Evolutionary conservation across 1,140 invertebrate genomes (phyloP).

Genomic region (Drosophila kanapiae): DNA sequence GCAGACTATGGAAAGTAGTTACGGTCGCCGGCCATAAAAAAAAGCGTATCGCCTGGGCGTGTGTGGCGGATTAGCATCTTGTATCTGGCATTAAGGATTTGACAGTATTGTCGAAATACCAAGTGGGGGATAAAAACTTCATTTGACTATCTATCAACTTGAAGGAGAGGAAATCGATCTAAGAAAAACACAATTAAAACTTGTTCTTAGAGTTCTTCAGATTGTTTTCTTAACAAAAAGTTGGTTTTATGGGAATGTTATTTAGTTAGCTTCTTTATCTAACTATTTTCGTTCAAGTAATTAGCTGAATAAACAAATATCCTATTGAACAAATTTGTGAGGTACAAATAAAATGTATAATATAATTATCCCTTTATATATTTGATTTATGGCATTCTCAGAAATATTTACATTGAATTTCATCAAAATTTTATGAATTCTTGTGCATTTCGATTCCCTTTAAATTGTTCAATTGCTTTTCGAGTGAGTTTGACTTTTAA

Average conservation of each 20-base stretch:
- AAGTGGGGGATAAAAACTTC: not conserved
- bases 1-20: slow-evolving; percentile 28
- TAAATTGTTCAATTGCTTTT: not conserved
- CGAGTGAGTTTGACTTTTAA: not conserved
- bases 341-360: too few relatives aligned
- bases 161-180: not conserved
- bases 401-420: too few relatives aligned
- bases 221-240: not conserved
- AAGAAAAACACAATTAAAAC: slow-evolving; percentile 5
- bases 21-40: slow-evolving; percentile 51
- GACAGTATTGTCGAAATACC: slow-evolving; percentile 35
- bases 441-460: not conserved
- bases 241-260: not conserved
- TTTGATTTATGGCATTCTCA: too few relatives aligned
- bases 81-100: slow-evolving; percentile 30
- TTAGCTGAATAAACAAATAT: not conserved
- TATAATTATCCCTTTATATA: too few relatives aligned
- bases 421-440: not conserved
- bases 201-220: not conserved
- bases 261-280: not conserved
- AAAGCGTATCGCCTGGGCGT: slow-evolving; percentile 28
- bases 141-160: slow-evolving; percentile 10
- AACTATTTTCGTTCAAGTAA: not conserved
- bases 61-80: slow-evolving; percentile 54
- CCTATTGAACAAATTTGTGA: too few relatives aligned